Base-by-base conservation (phyloP, 2,888 invertebrate species). In the Melinaea marsaeus region DNA sequence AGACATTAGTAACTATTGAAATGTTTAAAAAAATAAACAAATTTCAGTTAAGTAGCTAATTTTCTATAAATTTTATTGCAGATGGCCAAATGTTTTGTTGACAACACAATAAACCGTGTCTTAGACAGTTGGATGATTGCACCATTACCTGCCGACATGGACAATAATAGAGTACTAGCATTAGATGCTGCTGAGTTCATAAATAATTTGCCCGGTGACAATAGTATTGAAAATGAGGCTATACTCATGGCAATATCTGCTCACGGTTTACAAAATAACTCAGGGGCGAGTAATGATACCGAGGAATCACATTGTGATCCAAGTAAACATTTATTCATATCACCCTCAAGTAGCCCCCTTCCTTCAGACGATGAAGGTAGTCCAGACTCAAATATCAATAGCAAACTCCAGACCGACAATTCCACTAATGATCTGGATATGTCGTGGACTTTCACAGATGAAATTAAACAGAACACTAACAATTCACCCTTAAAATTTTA, bases 231-330 rank as follows among this genome's bases (percentile, higher is more conserved):
- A 83, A 93, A 94, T 75, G 93, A 94, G 77, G 95, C 94, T 1
- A 94, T 95, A 62, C 83, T 93, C 42, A 95, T 94, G 94, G 95
- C 95, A 3, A 95, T 95, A 73, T 93, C 93, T 61, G 93, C 94
- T 60, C 94, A 94, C 75, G 95, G 95, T 0, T 81, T 95, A 63
- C 93, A 93, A 70, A 89, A 86, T 69, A 82, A 83, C 56, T 77
- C 79, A 11, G 77, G 67, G 63, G 75, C 82, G 33, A 66, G 58
- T 71, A 72, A 72, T 65, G 69, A 74, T 67, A 69, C 70, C 59
- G 67, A 64, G 11, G 68, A 67, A 55, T 62, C 62, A 60, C 69
- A 69, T 58, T 60, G 60, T 56, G 71, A 65, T 60, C 62, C 66
- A 45, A 69, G 68, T 51, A 72, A 71, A 61, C 69, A 74, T 47